phyloP scores from a whole-genome alignment of 2,888 invertebrate genomes.

The Microlaimidae sp. region DNA sequence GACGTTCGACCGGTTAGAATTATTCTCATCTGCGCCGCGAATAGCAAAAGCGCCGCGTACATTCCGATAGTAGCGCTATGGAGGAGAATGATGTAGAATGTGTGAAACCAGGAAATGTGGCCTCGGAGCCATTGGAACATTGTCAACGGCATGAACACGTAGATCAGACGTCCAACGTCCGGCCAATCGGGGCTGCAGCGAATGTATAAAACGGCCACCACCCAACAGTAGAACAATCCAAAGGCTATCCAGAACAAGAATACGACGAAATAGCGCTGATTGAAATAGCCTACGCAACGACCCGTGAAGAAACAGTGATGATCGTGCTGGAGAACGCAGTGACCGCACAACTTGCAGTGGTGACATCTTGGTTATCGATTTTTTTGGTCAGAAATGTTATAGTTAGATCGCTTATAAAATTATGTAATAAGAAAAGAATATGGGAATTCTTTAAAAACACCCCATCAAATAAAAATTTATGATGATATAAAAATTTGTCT shows the following conservation, averaged over 20 bases:
- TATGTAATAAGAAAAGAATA: too few species aligned
- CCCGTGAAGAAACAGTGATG: neutral
- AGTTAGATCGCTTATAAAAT: too few species aligned
- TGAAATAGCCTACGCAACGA: neutral
- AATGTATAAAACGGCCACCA: neutral
- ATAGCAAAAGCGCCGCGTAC: too few species aligned
- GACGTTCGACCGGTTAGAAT: neutral
- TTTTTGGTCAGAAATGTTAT: too few species aligned
- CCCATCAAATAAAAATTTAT: too few species aligned
- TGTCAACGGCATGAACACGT: neutral
- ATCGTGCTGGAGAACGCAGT: neutral
- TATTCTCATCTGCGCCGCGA: neutral
- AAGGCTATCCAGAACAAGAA: neutral
- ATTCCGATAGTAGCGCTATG: too few species aligned
- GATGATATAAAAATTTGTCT: too few species aligned
- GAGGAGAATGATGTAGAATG: too few species aligned
- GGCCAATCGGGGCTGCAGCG: neutral
- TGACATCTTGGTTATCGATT: neutral
- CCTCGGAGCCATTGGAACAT: neutral
- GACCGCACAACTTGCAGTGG: neutral
- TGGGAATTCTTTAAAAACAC: too few species aligned
- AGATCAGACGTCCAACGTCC: neutral
- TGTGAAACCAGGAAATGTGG: neutral
- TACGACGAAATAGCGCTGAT: neutral
- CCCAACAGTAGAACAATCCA: neutral